Evolutionary conservation across 2,888 invertebrate species (phyloP).

Genomic region (Parelbella ahira): DNA sequence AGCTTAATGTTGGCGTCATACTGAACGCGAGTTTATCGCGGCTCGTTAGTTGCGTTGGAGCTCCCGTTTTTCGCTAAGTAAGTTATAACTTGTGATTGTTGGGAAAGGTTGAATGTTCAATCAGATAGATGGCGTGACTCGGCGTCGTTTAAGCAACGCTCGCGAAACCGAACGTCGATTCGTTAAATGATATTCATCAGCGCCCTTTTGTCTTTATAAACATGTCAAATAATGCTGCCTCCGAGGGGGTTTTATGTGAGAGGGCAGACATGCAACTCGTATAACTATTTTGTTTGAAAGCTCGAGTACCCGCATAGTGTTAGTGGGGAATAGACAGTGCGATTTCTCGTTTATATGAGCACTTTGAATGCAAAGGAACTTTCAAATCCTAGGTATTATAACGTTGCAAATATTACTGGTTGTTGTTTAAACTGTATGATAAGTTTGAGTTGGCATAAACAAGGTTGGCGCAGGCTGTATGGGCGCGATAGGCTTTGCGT

Average conservation of each 20-base stretch:
- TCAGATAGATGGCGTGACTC: constrained; percentile 79
- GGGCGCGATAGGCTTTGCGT: constrained; percentile 23
- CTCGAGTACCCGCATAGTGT: constrained; percentile 59
- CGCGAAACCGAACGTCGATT: constrained; percentile 71
- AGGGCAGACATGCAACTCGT: constrained; percentile 53
- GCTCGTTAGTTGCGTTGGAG: constrained; percentile 71
- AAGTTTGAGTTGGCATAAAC: constrained; percentile 24
- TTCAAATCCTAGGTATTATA: constrained; percentile 24
- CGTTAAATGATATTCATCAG: constrained; percentile 77
- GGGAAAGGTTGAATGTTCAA: constrained; percentile 64
- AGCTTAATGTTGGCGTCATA: constrained; percentile 69
- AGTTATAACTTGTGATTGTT: constrained; percentile 76
- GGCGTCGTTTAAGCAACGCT: constrained; percentile 70
- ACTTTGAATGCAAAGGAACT: constrained; percentile 26
- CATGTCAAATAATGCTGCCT: constrained; percentile 62
- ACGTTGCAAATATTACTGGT: constrained; percentile 24
- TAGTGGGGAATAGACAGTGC: constrained; percentile 39
- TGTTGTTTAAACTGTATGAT: constrained; percentile 24
- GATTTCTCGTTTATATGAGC: constrained; percentile 26
- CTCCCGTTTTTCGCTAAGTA: constrained; percentile 74
- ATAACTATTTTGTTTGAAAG: constrained; percentile 44
- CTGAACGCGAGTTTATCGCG: constrained; percentile 61
- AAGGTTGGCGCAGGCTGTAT: constrained; percentile 18
- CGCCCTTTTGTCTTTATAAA: constrained; percentile 77
- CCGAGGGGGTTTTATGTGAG: constrained; percentile 50